A percentile compares a stretch with the other conserved stretches of the same genome.
These are phyloP conservation scores for Lophius piscatorius DNA, from an alignment of 2,113 vertebrate genomes.

Conservation along the genomic window DNA sequence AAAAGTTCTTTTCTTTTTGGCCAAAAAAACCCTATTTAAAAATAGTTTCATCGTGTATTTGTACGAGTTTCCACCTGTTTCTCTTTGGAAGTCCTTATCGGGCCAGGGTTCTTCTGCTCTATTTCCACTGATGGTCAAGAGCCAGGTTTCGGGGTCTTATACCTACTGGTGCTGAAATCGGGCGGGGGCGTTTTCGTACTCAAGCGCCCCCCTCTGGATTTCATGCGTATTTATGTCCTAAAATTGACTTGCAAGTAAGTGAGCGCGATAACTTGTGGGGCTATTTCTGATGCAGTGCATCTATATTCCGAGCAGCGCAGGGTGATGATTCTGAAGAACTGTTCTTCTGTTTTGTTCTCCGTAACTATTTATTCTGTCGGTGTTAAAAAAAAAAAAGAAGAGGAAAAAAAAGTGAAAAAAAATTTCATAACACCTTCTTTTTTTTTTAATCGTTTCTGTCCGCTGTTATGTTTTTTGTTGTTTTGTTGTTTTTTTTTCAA, in stretches of 20 bases:
- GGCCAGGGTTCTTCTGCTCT: background rate
- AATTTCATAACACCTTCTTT: conserved; percentile 28
- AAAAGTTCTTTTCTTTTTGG: conserved; percentile 9
- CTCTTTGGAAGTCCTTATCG: background rate
- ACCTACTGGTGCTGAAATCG: background rate
- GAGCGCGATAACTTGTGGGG: background rate
- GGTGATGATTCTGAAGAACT: conserved; percentile 22
- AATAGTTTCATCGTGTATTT: conserved; percentile 19
- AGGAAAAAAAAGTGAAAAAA: no score
- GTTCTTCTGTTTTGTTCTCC: conserved; percentile 52
- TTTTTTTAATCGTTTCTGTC: conserved; percentile 22
- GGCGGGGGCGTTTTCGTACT: conserved; percentile 15
- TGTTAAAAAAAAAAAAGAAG: no score
- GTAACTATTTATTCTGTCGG: conserved; percentile 71
- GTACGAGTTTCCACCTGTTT: background rate
- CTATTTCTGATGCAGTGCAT: conserved; percentile 25
- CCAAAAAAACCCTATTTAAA: conserved; percentile 25
- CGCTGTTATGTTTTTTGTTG: conserved; percentile 27
- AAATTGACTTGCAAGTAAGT: conserved; percentile 11
- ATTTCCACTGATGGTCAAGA: conserved; percentile 3
- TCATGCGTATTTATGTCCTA: conserved; percentile 14
- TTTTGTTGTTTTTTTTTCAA: no score
- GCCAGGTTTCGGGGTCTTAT: conserved; percentile 1
- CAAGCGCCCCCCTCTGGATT: conserved; percentile 43
- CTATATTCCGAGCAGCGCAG: conserved; percentile 24